Conservation (phyloP, 2,888 invertebrate species). For the Tachina fera region DNA sequence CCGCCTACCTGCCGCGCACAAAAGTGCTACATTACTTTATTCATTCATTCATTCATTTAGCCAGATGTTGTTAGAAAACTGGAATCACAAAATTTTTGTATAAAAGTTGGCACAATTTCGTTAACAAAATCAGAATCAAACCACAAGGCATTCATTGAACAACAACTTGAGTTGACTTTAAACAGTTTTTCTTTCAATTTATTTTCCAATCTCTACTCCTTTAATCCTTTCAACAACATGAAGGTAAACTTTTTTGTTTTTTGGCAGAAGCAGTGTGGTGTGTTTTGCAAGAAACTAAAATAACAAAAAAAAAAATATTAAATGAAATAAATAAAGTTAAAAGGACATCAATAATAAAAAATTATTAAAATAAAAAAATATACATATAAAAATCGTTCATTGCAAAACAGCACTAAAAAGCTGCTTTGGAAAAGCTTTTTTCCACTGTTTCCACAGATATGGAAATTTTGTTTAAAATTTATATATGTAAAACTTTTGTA, state of each 20-base stretch:
- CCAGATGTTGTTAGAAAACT: constrained; percentile 17
- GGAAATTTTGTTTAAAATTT: too few relatives aligned
- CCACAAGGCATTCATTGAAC: constrained; percentile 79
- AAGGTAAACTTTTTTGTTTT: constrained; percentile 76
- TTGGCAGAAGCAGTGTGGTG: too few relatives aligned
- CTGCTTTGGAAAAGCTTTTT: too few relatives aligned
- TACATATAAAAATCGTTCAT: not conserved
- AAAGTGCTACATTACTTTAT: constrained; percentile 5
- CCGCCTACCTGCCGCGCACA: constrained; percentile 24
- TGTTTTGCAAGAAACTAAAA: not conserved
- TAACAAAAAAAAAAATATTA: constrained; percentile 3
- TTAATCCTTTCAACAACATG: constrained; percentile 78
- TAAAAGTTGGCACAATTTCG: constrained; percentile 81
- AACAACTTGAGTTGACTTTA: constrained; percentile 73
- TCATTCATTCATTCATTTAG: not conserved
- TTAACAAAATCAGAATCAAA: constrained; percentile 82
- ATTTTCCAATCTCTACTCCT: constrained; percentile 64
- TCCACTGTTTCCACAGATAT: too few relatives aligned
- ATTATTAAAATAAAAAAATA: constrained; percentile 10
- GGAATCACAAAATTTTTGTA: constrained; percentile 74
- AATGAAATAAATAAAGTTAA: not conserved
- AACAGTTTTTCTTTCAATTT: constrained; percentile 49
- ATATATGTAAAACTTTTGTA: too few relatives aligned
- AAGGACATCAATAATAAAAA: not conserved
- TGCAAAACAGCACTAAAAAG: too few relatives aligned